Evolutionary conservation across 2,888 invertebrate genomes (phyloP).

Genomic region (Zelleria hepariella): DNA sequence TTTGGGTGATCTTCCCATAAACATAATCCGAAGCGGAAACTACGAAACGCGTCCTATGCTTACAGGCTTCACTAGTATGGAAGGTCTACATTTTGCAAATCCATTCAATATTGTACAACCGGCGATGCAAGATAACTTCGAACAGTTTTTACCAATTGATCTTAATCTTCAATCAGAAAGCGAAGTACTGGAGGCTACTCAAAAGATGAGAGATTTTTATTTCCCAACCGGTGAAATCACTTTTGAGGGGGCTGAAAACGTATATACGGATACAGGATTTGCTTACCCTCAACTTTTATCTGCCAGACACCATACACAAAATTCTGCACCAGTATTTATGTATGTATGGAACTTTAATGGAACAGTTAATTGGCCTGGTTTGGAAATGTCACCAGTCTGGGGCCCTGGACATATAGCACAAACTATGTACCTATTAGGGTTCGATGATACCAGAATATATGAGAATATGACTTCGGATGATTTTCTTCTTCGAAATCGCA

Average conservation of each 20-base stretch:
- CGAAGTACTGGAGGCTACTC: background rate
- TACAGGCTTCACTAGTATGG: constrained; percentile 3
- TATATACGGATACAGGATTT: constrained; percentile 1
- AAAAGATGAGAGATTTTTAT: background rate
- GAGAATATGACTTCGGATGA: constrained; percentile 2
- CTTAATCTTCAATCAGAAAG: background rate
- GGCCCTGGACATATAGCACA: constrained; percentile 1
- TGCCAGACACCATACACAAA: constrained; percentile 1
- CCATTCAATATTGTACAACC: background rate
- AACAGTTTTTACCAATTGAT: background rate
- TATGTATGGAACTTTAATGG: background rate
- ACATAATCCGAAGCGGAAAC: constrained; percentile 1
- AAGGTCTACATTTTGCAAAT: background rate
- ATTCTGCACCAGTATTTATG: background rate
- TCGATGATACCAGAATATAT: background rate
- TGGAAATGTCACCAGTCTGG: background rate
- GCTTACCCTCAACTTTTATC: background rate
- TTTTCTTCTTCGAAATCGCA: background rate
- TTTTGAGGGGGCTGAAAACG: background rate
- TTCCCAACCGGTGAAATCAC: background rate
- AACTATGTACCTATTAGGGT: background rate
- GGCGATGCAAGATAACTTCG: background rate
- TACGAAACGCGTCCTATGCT: constrained; percentile 1
- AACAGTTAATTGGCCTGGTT: background rate
- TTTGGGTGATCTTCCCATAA: background rate